Base-by-base conservation (phyloP, 1,140 invertebrate species). In the Cheumatopsyche charites region DNA sequence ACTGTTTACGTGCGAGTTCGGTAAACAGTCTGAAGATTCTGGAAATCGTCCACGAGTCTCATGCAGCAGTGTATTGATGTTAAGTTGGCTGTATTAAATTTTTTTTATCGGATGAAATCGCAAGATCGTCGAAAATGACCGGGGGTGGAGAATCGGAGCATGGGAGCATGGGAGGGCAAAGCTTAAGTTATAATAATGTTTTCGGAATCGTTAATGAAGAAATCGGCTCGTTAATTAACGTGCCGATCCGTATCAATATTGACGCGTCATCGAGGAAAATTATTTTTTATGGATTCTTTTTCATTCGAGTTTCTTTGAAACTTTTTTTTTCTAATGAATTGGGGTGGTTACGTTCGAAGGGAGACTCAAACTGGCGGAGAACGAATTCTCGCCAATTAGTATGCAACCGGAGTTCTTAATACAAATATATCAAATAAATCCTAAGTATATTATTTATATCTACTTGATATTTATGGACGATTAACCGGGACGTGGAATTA, bases 141-240 rank as follows among this genome's bases (percentile, higher is more conserved):
- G n/a, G n/a, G n/a, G n/a, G n/a, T n/a, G n/a, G n/a, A n/a, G n/a
- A n/a, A n/a, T n/a, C n/a, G n/a, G n/a, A n/a, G n/a, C n/a, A n/a
- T n/a, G n/a, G n/a, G n/a, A n/a, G n/a, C n/a, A n/a, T n/a, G n/a
- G n/a, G 7, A 17, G 55, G 23, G 21, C 12, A 25, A 23, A 25
- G 55, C 23, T 58, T 26, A 23, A 58, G 21, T 58, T 58, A 58
- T 58, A 58, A 58, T 23, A 23, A 58, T 58, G 55, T 58, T 58
- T 58, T 58, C 55, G 21, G 21, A 25, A 9, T 58, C 55, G 55
- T 9, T 58, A 58, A 58, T 58, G 21, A 58, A 9, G 55, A 58
- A 58, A 25, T 58, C 2, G 55, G 21, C 23, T 58, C 55, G 55
- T 58, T 58, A 58, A 58, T 58, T 58, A 58, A 25, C 19, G 55